phyloP scores from a whole-genome alignment of 2,113 vertebrate species.

The Athene noctua region DNA sequence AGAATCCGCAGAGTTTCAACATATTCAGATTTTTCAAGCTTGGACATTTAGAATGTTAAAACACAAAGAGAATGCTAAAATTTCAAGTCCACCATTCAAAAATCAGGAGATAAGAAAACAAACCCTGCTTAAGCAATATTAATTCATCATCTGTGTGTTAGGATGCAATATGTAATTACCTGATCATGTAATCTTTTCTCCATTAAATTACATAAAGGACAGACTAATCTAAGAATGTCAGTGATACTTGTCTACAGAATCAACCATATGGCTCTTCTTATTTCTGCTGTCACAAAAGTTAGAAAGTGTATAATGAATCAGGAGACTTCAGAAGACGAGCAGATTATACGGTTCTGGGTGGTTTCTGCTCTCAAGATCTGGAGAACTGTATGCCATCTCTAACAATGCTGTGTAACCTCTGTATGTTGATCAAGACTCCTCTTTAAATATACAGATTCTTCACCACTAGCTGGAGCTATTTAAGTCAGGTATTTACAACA shows the following conservation, averaged over 20 bases:
- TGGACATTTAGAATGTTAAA: neutral
- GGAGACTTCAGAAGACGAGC: neutral
- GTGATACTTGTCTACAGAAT: neutral
- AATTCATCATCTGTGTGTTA: neutral
- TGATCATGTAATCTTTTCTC: neutral
- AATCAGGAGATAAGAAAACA: neutral
- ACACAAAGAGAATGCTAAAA: neutral
- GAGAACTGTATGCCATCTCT: neutral
- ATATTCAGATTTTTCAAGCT: neutral
- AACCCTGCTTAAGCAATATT: neutral
- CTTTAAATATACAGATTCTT: neutral
- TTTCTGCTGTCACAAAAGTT: neutral
- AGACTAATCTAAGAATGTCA: neutral
- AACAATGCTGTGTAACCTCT: neutral
- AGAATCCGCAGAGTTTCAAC: neutral
- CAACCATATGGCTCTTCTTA: neutral
- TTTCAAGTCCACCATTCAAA: neutral
- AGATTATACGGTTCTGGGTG: neutral
- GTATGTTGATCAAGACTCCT: neutral
- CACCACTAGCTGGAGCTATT: neutral
- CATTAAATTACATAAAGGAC: neutral
- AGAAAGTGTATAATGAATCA: neutral
- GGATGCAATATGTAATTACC: neutral
- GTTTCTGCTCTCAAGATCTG: neutral
- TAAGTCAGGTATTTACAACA: neutral